phyloP scores from a whole-genome alignment of 1,140 invertebrate species.

The Vanessa tameamea region DNA sequence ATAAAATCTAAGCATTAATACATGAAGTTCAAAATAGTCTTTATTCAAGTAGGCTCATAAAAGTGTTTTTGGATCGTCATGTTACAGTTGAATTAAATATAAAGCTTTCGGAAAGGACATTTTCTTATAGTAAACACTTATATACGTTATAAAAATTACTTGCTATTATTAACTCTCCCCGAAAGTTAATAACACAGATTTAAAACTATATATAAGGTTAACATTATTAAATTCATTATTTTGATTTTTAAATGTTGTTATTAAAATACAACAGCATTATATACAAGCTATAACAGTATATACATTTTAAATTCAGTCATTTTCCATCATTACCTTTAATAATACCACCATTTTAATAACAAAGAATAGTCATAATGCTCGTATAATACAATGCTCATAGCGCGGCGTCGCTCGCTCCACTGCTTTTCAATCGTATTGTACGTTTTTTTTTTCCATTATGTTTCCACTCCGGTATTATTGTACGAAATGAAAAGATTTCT shows the following conservation, averaged over 20 bases:
- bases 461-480: conserved; percentile 48
- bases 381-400: conserved; percentile 55
- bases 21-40: too few species aligned
- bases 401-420: conserved; percentile 61
- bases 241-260: not conserved
- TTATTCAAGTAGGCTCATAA: too few species aligned
- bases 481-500: conserved; percentile 69
- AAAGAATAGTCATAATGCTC: conserved; percentile 47
- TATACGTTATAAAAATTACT: too few species aligned
- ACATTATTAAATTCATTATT: not conserved
- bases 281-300: not conserved
- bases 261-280: not conserved
- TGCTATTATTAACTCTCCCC: too few species aligned
- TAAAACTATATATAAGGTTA: too few species aligned
- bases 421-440: conserved; percentile 68
- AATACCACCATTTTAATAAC: conserved; percentile 63
- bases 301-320: conserved; percentile 11
- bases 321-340: conserved; percentile 28
- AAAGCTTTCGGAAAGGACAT: too few species aligned
- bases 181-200: too few species aligned
- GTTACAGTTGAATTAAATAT: too few species aligned
- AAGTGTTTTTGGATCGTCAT: too few species aligned
- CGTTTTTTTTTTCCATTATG: conserved; percentile 49
- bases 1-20: too few species aligned
- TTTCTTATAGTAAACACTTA: too few species aligned